Base-by-base conservation (phyloP, 2,888 invertebrate genomes). In the Caenorhabditis sp. region DNA sequence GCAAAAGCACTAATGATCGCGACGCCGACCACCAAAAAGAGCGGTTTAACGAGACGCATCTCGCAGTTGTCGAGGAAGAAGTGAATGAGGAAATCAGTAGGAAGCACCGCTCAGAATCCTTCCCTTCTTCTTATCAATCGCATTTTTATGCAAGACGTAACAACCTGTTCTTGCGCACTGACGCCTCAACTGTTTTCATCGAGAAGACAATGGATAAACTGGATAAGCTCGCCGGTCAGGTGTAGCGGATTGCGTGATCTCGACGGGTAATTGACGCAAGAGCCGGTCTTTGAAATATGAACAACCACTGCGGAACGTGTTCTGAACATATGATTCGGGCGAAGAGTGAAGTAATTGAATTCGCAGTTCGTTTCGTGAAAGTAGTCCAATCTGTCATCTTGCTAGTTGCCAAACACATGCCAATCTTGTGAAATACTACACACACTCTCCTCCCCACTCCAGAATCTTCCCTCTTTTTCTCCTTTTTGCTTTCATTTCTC, bases 161-260 rank as follows among this genome's bases (percentile, higher is more conserved):
- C 59, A 52, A 65, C 73, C 73, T 73, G 73, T 62, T 73, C 58
- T 70, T 68, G 58, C 68, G 68, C 32, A n/a, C n/a, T n/a, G 32
- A 50, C 46, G 55, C 30, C 22, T 53, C 70, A 70, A 70, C 70
- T 70, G 59, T 70, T 70, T 70, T 74, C 59, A 7, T 61, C 55
- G 53, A 65, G 53, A 66, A 17, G 32, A 27, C 5, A 17, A 24
- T 43, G 46, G 56, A 71, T 53, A 46, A 62, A 71, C 71, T 62
- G 62, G 71, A 62, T 62, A 48, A 71, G 37, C n/a, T 24, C 37
- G 53, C 26, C 30, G 39, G 55, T 71, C 48, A 48, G 45, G 30
- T 45, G 71, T 43, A 15, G 59, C 32, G 22, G 17, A 41, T 73
- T 63, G 45, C 72, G 72, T 61, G 72, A 73, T 63, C 46, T 56